Percentiles rank a stretch among this genome's conserved stretches.
phyloP scores from a whole-genome alignment of 2,888 invertebrate genomes.

The Drosophila atripex region DNA sequence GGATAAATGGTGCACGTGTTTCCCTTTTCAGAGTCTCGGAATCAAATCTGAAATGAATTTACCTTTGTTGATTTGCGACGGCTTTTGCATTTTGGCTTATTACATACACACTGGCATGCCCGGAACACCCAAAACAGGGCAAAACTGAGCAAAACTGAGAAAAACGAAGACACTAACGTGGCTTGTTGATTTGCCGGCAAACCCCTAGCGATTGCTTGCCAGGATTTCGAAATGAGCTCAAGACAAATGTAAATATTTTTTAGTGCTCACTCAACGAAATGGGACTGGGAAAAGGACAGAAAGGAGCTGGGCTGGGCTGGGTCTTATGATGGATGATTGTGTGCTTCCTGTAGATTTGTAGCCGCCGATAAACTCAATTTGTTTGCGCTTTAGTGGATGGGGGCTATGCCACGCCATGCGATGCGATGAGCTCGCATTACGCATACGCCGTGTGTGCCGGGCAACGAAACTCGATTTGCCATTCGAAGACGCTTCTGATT shows the following conservation, averaged over 20 bases:
- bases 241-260: slow-evolving; percentile 74
- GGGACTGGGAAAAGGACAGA: slow-evolving; percentile 21
- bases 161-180: slow-evolving; percentile 13
- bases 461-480: slow-evolving; percentile 34
- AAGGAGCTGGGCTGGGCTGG: slow-evolving; percentile 14
- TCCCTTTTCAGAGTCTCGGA: slow-evolving; percentile 51
- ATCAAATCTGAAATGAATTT: slow-evolving; percentile 73
- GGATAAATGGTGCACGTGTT: slow-evolving; percentile 69
- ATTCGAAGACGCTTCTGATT: slow-evolving; percentile 44
- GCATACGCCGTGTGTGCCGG: slow-evolving; percentile 51
- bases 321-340: slow-evolving; percentile 72
- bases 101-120: slow-evolving; percentile 26
- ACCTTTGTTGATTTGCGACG: slow-evolving; percentile 68
- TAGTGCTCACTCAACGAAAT: slow-evolving; percentile 49
- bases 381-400: slow-evolving; percentile 45
- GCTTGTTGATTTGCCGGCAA: slow-evolving; percentile 56
- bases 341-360: slow-evolving; percentile 63
- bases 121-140: neutral
- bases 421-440: slow-evolving; percentile 46
- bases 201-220: slow-evolving; percentile 60
- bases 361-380: slow-evolving; percentile 73
- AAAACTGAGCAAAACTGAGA: neutral
- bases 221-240: slow-evolving; percentile 65
- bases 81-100: slow-evolving; percentile 67
- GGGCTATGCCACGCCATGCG: slow-evolving; percentile 14